A percentile compares a stretch with the other conserved stretches of the same genome.
Conservation (phyloP, 2,113 vertebrate species). For the Tympanuchus pallidicinctus region DNA sequence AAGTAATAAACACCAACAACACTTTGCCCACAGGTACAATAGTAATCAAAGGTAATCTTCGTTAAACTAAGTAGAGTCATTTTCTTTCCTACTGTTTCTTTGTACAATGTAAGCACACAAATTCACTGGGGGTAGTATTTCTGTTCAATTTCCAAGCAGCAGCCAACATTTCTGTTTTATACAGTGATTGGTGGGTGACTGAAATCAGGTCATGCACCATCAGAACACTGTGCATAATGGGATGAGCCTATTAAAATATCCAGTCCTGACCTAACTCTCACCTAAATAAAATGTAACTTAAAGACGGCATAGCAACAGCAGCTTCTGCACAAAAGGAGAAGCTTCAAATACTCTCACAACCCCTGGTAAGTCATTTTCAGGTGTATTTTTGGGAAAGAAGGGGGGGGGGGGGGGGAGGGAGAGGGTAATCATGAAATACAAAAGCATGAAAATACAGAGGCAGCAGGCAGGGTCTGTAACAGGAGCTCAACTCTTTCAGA, state of each 20-base stretch:
- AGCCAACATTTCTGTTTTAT: background rate
- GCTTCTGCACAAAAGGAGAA: slow-evolving; percentile 12
- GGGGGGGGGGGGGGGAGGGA: background rate
- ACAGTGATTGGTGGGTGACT: background rate
- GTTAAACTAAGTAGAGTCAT: background rate
- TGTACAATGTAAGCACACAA: background rate
- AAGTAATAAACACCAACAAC: background rate
- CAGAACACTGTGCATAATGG: background rate
- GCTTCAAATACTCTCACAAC: background rate
- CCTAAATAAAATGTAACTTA: slow-evolving; percentile 1
- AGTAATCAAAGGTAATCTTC: background rate
- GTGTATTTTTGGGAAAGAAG: background rate
- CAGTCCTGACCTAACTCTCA: background rate
- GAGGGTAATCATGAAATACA: background rate
- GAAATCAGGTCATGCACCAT: background rate
- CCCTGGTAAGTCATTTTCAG: background rate
- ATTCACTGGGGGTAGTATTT: background rate
- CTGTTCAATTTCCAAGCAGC: background rate
- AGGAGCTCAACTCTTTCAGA: background rate
- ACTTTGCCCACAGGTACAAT: background rate
- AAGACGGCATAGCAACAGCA: slow-evolving; percentile 6
- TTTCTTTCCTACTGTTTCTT: background rate
- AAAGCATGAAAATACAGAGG: background rate
- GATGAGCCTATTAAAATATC: background rate
- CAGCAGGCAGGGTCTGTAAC: background rate